Conservation (phyloP, 2,797 vertebrate genomes). For the Peromyscus aztecus region DNA sequence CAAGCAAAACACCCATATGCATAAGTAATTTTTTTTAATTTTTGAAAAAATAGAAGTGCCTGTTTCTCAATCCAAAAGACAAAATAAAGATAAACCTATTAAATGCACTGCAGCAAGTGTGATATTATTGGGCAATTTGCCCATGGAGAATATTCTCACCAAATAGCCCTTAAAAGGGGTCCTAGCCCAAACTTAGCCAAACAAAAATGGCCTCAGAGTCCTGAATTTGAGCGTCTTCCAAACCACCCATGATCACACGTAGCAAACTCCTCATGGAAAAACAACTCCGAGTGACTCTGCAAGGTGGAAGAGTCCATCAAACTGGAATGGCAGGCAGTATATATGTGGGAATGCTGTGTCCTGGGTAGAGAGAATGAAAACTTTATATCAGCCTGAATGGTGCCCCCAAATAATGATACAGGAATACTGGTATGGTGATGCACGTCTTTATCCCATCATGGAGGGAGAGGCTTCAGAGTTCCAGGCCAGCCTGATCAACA, state of each 20-base stretch:
- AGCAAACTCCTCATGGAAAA: conserved; percentile 32
- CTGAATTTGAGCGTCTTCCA: neutral
- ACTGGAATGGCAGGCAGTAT: neutral
- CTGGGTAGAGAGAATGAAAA: neutral
- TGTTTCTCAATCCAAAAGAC: conserved; percentile 49
- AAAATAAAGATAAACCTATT: conserved; percentile 35
- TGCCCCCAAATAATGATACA: neutral
- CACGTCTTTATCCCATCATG: neutral
- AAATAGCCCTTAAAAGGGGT: neutral
- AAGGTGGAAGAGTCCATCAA: neutral
- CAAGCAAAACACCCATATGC: neutral
- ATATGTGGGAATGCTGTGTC: neutral
- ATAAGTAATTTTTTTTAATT: neutral
- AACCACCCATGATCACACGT: neutral
- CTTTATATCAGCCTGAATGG: neutral
- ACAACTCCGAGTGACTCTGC: neutral
- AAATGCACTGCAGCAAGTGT: neutral
- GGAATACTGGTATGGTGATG: neutral
- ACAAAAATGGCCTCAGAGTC: neutral
- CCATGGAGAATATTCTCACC: neutral
- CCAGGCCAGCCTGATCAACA: neutral
- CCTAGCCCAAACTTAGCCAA: neutral
- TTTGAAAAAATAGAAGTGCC: neutral
- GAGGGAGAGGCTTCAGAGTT: neutral
- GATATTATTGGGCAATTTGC: neutral